phyloP scores from a whole-genome alignment of 2,797 vertebrate species.

The Bradypodion pumilum region DNA sequence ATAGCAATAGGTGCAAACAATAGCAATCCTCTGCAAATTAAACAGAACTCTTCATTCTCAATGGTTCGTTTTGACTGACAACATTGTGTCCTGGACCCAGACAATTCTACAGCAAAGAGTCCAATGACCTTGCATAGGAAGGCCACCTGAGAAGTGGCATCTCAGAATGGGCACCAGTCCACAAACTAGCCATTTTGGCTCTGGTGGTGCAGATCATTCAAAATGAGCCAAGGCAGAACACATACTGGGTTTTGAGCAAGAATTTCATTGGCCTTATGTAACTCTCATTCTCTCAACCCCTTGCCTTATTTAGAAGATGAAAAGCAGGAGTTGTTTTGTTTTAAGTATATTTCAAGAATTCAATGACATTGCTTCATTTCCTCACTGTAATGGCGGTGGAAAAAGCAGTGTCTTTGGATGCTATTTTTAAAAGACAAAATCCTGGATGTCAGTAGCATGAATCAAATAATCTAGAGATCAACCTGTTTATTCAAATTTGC shows the following conservation, averaged over 20 bases:
- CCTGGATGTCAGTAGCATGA: no score
- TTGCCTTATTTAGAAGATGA: neutral
- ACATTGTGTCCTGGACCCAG: neutral
- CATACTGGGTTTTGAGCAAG: neutral
- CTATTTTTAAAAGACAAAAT: no score
- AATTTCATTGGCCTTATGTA: neutral
- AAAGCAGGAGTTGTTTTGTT: neutral
- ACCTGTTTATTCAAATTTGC: neutral
- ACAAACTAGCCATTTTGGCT: neutral
- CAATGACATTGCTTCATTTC: no score
- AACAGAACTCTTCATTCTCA: neutral
- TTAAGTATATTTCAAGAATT: neutral
- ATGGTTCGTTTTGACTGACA: neutral
- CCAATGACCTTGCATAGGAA: neutral
- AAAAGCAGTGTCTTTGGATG: no score
- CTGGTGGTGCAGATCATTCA: neutral
- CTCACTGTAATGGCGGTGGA: no score
- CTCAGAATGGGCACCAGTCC: neutral
- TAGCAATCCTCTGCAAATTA: neutral
- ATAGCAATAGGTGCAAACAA: neutral
- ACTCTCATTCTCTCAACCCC: neutral
- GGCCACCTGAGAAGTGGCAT: neutral
- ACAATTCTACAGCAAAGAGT: neutral
- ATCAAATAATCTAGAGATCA: neutral
- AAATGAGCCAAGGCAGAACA: neutral